Conservation (phyloP, 2,888 invertebrate species). For the Cerastis leucographa region DNA sequence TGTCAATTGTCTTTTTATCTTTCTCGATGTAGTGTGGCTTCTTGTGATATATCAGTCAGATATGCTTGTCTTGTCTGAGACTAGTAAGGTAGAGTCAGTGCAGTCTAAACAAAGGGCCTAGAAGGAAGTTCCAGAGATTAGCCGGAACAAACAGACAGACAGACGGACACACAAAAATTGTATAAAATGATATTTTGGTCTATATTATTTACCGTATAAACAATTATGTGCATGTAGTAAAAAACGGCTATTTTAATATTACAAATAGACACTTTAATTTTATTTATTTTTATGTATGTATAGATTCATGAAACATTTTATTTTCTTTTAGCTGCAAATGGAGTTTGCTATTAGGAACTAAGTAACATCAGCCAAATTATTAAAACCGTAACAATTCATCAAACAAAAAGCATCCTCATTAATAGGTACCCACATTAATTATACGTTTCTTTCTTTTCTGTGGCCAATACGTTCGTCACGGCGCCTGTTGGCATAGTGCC, state of each 20-base stretch:
- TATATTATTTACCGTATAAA: too few species aligned
- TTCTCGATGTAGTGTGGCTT: neutral
- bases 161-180: too few species aligned
- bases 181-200: too few species aligned
- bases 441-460: conserved; percentile 53
- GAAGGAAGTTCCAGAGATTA: too few species aligned
- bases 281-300: too few species aligned
- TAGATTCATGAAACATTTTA: neutral
- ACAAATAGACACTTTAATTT: too few species aligned
- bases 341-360: neutral
- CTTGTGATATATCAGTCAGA: neutral
- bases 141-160: too few species aligned
- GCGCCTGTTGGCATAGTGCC: conserved; percentile 82
- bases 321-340: neutral
- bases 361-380: neutral
- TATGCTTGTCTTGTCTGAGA: neutral
- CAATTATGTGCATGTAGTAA: too few species aligned
- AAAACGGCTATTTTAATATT: too few species aligned
- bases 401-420: conserved; percentile 29
- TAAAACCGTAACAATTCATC: conserved; percentile 4
- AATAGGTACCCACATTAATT: conserved; percentile 60
- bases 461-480: conserved; percentile 64
- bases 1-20: conserved; percentile 13
- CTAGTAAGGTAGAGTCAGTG: neutral
- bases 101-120: neutral